Base-by-base conservation (phyloP, 1,140 invertebrate species). In the Meloidogyne chitwoodi region DNA sequence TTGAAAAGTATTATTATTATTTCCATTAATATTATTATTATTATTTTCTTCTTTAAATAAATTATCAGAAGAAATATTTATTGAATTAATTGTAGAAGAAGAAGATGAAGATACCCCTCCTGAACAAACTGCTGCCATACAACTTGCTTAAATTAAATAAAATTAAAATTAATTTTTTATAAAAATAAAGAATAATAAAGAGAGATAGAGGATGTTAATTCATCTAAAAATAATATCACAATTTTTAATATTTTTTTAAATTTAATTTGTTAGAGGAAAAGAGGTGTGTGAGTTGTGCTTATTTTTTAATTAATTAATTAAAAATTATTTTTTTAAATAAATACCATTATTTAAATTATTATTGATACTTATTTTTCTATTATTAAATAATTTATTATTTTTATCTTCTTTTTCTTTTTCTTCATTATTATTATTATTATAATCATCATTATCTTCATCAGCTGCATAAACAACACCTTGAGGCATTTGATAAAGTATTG, bases 401-500 rank as follows among this genome's bases (percentile, higher is more conserved):
- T 73, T 56, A n/a, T 73, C 70, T 64, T 64, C 48, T 10, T 41
- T 12, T 29, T 48, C n/a, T 27, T 72, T 22, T 29, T 38, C 31
- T n/a, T 24, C 10, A 5, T 38, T 10, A 8, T 38, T 8, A 6
- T 38, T 10, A 38, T 38, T 38, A 38, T 0, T 8, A 10, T 38
- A 38, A 38, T 38, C 10, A 38, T 38, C 34, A 38, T 27, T 26
- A 27, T 64, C 48, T 34, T 76, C 74, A 44, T 29, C 44, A 31
- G 44, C 65, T 63, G 76, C 72, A 63, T 77, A 77, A 12, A 77
- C 76, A 19, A 78, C 73, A 26, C 74, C 77, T 31, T 78, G 77
- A 31, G 77, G 77, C 77, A 78, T 78, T 61, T 78, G 77, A 61
- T 76, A 78, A 24, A 78, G 61, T 24, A 78, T 78, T 26, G 48